These are phyloP conservation scores for Anguilla marmorata DNA, from an alignment of 2,797 vertebrate species.

Conservation along the genomic window DNA sequence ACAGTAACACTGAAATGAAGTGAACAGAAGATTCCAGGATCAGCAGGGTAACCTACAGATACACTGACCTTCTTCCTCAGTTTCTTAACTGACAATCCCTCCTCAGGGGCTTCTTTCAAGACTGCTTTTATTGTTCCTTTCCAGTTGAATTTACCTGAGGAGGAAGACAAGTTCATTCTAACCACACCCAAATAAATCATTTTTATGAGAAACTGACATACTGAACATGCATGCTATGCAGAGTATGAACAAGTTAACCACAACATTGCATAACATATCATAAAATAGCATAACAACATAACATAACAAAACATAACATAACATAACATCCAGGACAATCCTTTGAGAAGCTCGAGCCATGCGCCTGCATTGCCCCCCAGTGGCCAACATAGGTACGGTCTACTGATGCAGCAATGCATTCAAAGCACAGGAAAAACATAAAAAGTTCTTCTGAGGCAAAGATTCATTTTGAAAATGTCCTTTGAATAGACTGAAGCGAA, in stretches of 20 bases:
- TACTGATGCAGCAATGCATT: not conserved
- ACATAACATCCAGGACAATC: not conserved
- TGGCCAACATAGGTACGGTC: conserved; percentile 43
- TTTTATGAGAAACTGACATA: not conserved
- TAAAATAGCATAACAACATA: not conserved
- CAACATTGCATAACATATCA: too few relatives aligned
- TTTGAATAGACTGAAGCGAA: too few relatives aligned
- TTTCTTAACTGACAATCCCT: conserved; percentile 88
- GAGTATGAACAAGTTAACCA: not conserved
- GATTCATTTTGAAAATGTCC: too few relatives aligned
- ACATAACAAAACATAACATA: too few relatives aligned
- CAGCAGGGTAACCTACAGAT: not conserved
- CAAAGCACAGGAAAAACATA: not conserved
- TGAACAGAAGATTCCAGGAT: not conserved
- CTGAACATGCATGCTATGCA: not conserved
- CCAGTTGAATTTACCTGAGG: conserved; percentile 93
- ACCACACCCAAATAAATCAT: not conserved
- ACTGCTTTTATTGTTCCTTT: conserved; percentile 91
- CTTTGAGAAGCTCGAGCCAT: not conserved
- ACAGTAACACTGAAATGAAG: not conserved
- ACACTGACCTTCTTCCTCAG: conserved; percentile 88
- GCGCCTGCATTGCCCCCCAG: conserved; percentile 51
- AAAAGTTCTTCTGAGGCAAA: too few relatives aligned
- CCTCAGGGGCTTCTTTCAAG: conserved; percentile 80
- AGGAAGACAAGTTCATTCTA: not conserved